Percentiles rank a stretch among this genome's conserved stretches.
Conservation (phyloP, 1,140 invertebrate genomes). For the Drosophila mauritiana region DNA sequence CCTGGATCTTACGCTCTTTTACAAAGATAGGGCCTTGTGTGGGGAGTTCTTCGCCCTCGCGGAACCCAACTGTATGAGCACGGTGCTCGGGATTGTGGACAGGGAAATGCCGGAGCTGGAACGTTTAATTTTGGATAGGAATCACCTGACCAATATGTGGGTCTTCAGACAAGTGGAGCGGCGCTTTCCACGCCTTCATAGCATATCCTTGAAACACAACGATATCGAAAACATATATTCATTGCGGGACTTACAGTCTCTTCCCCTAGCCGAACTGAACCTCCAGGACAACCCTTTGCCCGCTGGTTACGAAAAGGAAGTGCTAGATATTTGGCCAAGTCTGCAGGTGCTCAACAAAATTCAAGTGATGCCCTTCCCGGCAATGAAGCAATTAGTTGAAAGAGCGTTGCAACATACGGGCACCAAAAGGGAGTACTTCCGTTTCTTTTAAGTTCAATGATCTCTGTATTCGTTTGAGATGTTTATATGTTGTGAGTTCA, state of each 20-base stretch:
- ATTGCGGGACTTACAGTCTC: conserved; percentile 19
- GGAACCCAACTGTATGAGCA: conserved; percentile 23
- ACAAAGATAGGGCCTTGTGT: conserved; percentile 21
- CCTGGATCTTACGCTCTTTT: conserved; percentile 36
- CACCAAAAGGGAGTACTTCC: background rate
- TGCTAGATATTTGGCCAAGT: conserved; percentile 21
- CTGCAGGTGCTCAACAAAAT: conserved; percentile 19
- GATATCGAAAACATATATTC: conserved; percentile 4
- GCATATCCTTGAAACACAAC: conserved; percentile 45
- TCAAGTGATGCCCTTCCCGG: background rate
- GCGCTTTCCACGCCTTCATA: conserved; percentile 14
- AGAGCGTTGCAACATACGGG: background rate
- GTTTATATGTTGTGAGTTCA: background rate
- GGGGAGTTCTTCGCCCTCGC: conserved; percentile 42
- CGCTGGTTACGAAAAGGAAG: conserved; percentile 23
- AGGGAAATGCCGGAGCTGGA: conserved; percentile 27
- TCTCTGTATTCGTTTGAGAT: background rate
- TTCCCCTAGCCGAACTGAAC: conserved; percentile 26
- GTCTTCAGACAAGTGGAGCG: conserved; percentile 28
- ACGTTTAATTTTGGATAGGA: conserved; percentile 39
- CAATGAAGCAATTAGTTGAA: background rate
- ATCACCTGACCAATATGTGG: conserved; percentile 26
- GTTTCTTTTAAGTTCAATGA: background rate
- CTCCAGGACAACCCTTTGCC: conserved; percentile 36
- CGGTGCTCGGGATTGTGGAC: conserved; percentile 23